These are phyloP conservation scores for Ceryle rudis DNA, from an alignment of 2,797 vertebrate species.

Conservation along the genomic window DNA sequence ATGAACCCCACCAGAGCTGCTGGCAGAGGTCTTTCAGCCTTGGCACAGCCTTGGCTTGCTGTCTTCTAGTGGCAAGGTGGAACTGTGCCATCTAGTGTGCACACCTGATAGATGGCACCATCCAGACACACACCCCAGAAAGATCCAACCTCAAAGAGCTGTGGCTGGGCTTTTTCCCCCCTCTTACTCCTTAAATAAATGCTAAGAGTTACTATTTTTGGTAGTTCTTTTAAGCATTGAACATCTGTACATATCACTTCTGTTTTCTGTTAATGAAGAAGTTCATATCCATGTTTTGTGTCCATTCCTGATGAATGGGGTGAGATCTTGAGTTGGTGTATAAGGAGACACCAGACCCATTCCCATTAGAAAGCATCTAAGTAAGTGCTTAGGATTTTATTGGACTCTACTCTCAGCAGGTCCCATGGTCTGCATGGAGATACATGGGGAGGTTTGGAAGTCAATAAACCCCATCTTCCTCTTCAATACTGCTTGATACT, in stretches of 20 bases:
- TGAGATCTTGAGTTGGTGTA: neutral
- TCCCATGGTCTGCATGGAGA: neutral
- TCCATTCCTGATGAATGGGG: neutral
- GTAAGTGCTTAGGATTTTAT: neutral
- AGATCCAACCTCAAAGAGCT: neutral
- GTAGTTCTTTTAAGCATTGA: neutral
- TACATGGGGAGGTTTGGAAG: neutral
- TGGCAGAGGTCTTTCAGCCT: neutral
- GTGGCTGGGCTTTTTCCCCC: neutral
- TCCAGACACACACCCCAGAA: neutral
- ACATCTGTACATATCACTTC: rapidly evolving
- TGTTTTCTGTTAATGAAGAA: neutral
- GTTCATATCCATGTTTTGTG: rapidly evolving
- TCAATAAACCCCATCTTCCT: neutral
- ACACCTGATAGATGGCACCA: neutral
- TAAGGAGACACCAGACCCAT: neutral
- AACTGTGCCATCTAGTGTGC: neutral
- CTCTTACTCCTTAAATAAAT: neutral
- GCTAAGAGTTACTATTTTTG: neutral
- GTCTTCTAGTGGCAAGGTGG: neutral
- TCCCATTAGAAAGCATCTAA: neutral
- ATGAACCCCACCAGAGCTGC: neutral
- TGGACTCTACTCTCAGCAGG: neutral
- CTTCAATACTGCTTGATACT: neutral
- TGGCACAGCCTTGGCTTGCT: neutral